Base-by-base conservation (phyloP, 2,888 invertebrate species). In the Heteromyza rotundicornis region DNA sequence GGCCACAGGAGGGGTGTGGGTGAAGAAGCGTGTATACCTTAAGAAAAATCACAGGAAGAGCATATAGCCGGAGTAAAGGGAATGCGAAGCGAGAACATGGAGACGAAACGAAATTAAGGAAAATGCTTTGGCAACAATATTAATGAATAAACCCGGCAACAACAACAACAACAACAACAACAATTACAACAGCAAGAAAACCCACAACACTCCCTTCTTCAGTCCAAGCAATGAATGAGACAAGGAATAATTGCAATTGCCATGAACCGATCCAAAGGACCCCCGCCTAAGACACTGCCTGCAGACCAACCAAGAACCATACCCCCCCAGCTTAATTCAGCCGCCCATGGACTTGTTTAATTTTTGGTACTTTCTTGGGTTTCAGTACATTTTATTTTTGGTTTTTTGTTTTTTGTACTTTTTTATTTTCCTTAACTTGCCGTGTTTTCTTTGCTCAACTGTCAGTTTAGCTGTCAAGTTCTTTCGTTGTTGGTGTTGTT, bases 71-170 rank as follows among this genome's bases (percentile, higher is more conserved):
- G n/a, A n/a, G n/a, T n/a, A n/a, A n/a, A n/a, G n/a, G n/a, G n/a
- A n/a, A n/a, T n/a, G n/a, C n/a, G n/a, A n/a, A n/a, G n/a, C n/a
- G n/a, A n/a, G n/a, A n/a, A n/a, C n/a, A n/a, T n/a, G 40, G 64
- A 63, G 68, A 65, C 44, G 51, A 65, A 72, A n/a, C n/a, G n/a
- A n/a, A 73, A 74, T 72, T 68, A 75, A 73, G 68, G 70, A 68
- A 72, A 77, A 78, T 78, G 72, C 75, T 76, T 73, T 73, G 68
- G 70, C 71, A 77, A 75, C 76, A 77, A 78, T 69, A 75, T 77
- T 77, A 76, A 77, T 77, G 78, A 77, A 75, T 73, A 76, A 73
- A 69, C 68, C 63, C 63, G 59, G 64, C 44, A 54, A 50, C 49
- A 52, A 27, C 47, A 59, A 55, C 40, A 59, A 40, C 64, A 24